A percentile compares a stretch with the other conserved stretches of the same genome.
These are phyloP conservation scores for Panthera tigris DNA, from an alignment of 2,113 vertebrate genomes.

Conservation along the genomic window DNA sequence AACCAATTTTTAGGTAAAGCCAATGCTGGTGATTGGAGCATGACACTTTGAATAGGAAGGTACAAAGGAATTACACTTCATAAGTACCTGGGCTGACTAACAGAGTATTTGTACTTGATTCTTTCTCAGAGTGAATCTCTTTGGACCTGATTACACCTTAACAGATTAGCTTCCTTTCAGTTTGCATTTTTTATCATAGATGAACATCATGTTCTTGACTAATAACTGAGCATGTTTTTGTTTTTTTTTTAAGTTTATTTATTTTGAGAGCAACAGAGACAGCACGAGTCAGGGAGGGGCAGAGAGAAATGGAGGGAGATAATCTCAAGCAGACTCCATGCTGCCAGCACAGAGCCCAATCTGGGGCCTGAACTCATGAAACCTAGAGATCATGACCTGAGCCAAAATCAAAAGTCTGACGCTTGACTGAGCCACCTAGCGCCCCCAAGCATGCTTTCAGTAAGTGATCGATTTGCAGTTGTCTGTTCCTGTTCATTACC, in stretches of 20 bases:
- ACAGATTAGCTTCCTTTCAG: background rate
- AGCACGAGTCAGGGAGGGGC: no score
- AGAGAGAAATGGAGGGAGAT: no score
- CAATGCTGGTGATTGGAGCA: background rate
- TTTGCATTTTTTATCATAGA: background rate
- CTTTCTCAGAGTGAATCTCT: background rate
- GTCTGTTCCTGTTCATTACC: background rate
- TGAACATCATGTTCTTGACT: background rate
- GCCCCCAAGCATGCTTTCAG: background rate
- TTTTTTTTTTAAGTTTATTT: no score
- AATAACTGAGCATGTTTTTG: background rate
- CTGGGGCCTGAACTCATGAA: no score
- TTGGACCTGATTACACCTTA: background rate
- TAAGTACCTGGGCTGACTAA: background rate
- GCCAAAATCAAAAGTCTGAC: no score
- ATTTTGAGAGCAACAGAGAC: no score
- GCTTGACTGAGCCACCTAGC: no score
- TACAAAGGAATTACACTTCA: background rate
- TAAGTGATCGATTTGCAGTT: background rate
- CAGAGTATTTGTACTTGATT: background rate
- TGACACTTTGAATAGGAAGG: background rate
- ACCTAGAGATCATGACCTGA: no score
- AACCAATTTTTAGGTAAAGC: background rate
- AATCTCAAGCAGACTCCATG: no score
- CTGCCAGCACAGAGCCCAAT: no score